Conservation (phyloP, 2,888 invertebrate genomes). For the Phalera bucephala region DNA sequence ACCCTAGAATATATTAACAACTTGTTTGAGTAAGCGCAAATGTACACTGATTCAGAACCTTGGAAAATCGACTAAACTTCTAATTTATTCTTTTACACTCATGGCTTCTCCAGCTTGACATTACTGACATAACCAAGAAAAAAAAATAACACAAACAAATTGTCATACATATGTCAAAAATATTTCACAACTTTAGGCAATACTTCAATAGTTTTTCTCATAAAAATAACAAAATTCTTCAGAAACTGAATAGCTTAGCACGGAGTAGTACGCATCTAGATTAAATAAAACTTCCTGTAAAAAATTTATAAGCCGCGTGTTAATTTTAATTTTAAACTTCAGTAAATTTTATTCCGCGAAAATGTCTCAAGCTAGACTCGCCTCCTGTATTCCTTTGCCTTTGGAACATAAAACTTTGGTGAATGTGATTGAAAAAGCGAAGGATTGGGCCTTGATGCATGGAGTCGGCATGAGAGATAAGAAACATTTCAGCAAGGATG, state of each 20-base stretch:
- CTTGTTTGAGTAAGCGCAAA: no score
- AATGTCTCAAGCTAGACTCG: conserved; percentile 75
- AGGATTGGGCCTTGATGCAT: conserved; percentile 93
- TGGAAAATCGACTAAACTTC: no score
- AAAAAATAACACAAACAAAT: no score
- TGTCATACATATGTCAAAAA: no score
- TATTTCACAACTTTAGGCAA: not conserved
- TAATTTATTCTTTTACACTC: no score
- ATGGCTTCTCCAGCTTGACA: no score
- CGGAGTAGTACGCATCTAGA: not conserved
- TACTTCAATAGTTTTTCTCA: not conserved
- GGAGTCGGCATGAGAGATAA: conserved; percentile 91
- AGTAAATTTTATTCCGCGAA: conserved; percentile 12
- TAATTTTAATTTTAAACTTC: not conserved
- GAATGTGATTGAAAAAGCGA: conserved; percentile 88
- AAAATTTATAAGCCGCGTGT: no score
- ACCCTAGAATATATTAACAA: no score
- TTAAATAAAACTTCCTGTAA: not conserved
- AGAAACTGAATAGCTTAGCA: not conserved
- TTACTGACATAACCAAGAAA: no score
- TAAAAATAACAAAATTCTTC: not conserved
- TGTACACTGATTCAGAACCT: no score
- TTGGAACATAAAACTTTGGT: conserved; percentile 84
- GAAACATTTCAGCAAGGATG: conserved; percentile 85
- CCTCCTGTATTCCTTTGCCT: conserved; percentile 86